A percentile compares a stretch with the other conserved stretches of the same genome.
Conservation (phyloP, 2,888 invertebrate genomes). For the Nymphalis polychloros region DNA sequence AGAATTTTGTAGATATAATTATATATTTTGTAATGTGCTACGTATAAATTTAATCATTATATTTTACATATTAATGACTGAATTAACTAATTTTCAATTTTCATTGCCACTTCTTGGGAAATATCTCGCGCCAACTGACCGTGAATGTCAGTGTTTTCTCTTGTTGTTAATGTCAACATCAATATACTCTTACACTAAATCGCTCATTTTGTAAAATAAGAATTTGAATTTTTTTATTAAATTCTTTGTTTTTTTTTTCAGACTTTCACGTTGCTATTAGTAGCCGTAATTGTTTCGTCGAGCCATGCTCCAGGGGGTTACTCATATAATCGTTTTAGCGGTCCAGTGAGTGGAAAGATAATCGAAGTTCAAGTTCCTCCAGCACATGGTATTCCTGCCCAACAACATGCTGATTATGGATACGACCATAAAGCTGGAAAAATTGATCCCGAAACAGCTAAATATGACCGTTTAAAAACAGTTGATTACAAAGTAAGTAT, state of each 20-base stretch:
- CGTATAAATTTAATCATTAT: not conserved
- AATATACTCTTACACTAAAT: not conserved
- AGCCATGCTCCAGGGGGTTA: conserved; percentile 79
- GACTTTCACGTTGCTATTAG: conserved; percentile 55
- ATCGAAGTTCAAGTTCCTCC: conserved; percentile 80
- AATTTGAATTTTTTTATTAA: too few relatives aligned
- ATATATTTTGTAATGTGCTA: too few relatives aligned
- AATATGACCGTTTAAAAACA: conserved; percentile 78
- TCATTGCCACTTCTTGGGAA: conserved; percentile 71
- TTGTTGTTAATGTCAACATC: conserved; percentile 49
- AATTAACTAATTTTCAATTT: conserved; percentile 45
- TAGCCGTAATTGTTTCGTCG: conserved; percentile 53
- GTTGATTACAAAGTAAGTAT: conserved; percentile 84
- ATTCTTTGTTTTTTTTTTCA: conserved; percentile 44
- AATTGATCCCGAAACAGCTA: conserved; percentile 74
- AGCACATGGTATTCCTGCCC: conserved; percentile 65
- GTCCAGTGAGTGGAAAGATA: conserved; percentile 87
- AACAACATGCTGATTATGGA: conserved; percentile 76
- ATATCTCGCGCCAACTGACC: conserved; percentile 57
- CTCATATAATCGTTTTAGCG: conserved; percentile 87
- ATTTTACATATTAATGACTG: not conserved
- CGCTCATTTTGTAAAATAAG: too few relatives aligned
- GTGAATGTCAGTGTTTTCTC: conserved; percentile 63
- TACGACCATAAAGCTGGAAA: conserved; percentile 74
- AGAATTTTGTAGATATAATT: not conserved